These are phyloP conservation scores for Mionectes olivaceus DNA, from an alignment of 2,797 vertebrate genomes.

Conservation along the genomic window DNA sequence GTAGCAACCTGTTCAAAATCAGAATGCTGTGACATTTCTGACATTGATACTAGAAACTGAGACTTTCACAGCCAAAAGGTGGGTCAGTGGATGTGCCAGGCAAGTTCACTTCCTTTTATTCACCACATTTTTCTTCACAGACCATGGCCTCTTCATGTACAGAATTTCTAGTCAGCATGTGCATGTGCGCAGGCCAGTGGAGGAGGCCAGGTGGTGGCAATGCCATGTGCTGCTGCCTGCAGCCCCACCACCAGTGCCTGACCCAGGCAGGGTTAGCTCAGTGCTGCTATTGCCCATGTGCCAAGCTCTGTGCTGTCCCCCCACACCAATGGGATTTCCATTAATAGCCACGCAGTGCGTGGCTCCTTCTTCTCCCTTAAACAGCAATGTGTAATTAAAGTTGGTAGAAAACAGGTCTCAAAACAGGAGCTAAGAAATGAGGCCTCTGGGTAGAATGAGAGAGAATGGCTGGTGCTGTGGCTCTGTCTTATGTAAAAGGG, in stretches of 20 bases:
- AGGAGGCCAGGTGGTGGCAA: background rate
- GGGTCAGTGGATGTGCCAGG: fast-evolving
- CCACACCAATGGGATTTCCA: background rate
- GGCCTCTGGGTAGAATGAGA: background rate
- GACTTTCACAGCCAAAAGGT: background rate
- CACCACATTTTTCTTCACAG: background rate
- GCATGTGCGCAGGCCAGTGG: background rate
- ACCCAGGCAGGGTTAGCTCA: background rate
- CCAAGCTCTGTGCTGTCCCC: background rate
- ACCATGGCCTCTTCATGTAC: background rate
- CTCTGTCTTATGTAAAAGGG: background rate
- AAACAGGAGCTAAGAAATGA: background rate
- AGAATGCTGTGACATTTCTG: background rate
- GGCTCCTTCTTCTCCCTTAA: background rate
- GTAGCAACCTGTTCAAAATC: background rate
- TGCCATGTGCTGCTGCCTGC: background rate
- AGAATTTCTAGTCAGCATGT: background rate
- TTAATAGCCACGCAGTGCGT: background rate
- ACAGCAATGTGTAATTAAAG: background rate
- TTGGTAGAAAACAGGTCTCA: background rate
- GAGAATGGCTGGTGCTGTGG: background rate
- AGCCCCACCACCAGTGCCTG: background rate
- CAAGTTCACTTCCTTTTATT: background rate
- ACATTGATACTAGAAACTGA: background rate
- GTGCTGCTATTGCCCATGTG: fast-evolving